Evolutionary conservation across 1,140 invertebrate species (phyloP).

Genomic region (Medauroidea extradentata): DNA sequence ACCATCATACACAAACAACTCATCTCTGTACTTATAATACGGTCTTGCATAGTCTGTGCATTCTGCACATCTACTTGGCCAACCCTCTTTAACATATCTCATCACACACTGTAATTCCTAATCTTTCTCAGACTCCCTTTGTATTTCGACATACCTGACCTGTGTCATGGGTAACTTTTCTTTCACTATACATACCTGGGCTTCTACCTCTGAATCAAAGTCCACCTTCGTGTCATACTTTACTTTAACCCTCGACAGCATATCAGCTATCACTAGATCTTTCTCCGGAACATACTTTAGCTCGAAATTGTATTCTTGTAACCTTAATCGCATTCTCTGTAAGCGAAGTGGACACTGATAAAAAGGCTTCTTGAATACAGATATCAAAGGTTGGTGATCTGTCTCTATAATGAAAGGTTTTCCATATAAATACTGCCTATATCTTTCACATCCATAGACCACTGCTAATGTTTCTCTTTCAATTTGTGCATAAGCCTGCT

Average conservation of each 20-base stretch:
- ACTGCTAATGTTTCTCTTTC: too few relatives aligned
- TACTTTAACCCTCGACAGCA: conserved; percentile 14
- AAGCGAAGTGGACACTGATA: conserved; percentile 35
- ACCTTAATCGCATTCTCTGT: conserved; percentile 39
- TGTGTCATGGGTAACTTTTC: background rate
- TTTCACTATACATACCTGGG: too few relatives aligned
- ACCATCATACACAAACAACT: too few relatives aligned
- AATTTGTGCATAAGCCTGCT: too few relatives aligned
- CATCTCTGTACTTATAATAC: too few relatives aligned
- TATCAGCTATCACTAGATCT: conserved; percentile 20
- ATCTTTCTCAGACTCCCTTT: conserved; percentile 9
- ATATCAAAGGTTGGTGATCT: conserved; percentile 41
- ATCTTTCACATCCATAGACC: too few relatives aligned
- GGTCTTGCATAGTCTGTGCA: background rate
- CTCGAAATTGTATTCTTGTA: conserved; percentile 41
- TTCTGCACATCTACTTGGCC: background rate
- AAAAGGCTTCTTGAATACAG: conserved; percentile 41
- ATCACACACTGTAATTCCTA: background rate
- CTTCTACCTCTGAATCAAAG: too few relatives aligned
- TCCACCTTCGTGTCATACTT: too few relatives aligned
- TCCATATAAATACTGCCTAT: conserved; percentile 21
- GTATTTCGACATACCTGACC: background rate
- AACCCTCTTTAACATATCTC: conserved; percentile 3
- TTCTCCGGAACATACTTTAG: conserved; percentile 32
- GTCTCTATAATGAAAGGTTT: conserved; percentile 34